Conservation (phyloP, 2,888 invertebrate species). For the Nephrocerus scutellatus region DNA sequence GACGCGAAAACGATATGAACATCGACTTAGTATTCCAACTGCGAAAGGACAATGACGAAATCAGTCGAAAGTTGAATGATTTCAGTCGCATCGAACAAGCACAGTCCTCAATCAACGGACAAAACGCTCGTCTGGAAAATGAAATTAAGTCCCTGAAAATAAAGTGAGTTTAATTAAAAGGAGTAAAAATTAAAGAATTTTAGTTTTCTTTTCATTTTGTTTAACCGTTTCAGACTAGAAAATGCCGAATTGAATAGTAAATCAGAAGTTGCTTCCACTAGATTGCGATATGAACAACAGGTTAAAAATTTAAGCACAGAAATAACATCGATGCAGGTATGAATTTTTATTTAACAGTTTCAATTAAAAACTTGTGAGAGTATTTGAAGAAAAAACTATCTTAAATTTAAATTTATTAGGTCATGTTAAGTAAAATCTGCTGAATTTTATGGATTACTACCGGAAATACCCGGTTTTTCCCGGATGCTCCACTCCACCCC, state of each 20-base stretch:
- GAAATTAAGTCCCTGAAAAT: slow-evolving; percentile 66
- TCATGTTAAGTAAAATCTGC: too few species aligned
- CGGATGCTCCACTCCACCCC: too few species aligned
- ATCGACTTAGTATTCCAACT: slow-evolving; percentile 67
- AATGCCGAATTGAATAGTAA: slow-evolving; percentile 67
- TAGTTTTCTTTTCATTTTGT: background rate
- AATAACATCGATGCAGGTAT: slow-evolving; percentile 70
- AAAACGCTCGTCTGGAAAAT: slow-evolving; percentile 66
- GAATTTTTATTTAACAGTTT: background rate
- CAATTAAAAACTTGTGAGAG: too few species aligned
- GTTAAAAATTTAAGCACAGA: slow-evolving; percentile 75
- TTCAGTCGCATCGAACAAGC: slow-evolving; percentile 78
- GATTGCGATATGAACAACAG: slow-evolving; percentile 78
- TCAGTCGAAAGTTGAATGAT: slow-evolving; percentile 72
- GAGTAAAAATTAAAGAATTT: slow-evolving; percentile 46
- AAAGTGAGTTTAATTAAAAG: slow-evolving; percentile 47
- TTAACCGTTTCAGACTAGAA: slow-evolving; percentile 47
- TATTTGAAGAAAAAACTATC: too few species aligned
- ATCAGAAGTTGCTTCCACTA: slow-evolving; percentile 70
- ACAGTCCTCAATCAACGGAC: slow-evolving; percentile 69
- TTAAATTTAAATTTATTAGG: too few species aligned
- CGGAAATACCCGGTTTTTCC: too few species aligned
- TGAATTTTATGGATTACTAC: too few species aligned
- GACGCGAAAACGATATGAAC: slow-evolving; percentile 60
- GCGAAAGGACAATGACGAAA: slow-evolving; percentile 70